Base-by-base conservation (phyloP, 2,797 vertebrate genomes). In the Linurgus olivaceus region DNA sequence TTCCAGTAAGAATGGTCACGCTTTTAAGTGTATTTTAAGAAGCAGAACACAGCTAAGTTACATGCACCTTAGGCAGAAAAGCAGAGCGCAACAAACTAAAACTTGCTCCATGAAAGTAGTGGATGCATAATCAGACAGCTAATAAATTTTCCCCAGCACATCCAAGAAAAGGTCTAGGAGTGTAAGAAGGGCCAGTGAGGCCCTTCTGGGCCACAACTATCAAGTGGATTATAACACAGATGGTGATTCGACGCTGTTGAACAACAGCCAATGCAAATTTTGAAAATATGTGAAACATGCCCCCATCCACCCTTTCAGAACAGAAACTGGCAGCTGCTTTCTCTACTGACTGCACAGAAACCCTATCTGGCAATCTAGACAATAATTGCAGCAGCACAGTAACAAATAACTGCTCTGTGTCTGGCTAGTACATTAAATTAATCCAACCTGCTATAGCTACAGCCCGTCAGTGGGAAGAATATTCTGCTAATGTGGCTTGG, bases 391-490 rank as follows among this genome's bases (percentile, higher is more conserved):
- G 90, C 67, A 85, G 92, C 74, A 57, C 65, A 88, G 88, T 76
- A 94, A 91, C 94, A 95, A 96, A 86, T 86, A 97, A 92, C 90
- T 91, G 76, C 85, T 94, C 88, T 84, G 86, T 96, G 92, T 95
- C 94, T 94, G 93, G 83, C 67, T 93, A 88, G 92, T 84, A 95
- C 90, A 82, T 96, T 92, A 96, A 95, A 96, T 94, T 94, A 95
- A 95, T 95, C 92, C 93, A 97, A 96, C 90, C 96, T 95, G 92
- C 93, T 93, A 85, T 5, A 92, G 88, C 90, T 89, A 65, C 79
- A 71, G 86, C 74, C 67, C 68, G 0, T 79, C 86, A 96, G 88
- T 75, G 74, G 91, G 90, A 95, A 93, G 95, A 95, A 93, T 84
- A 95, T 88, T 88, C 94, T 85, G 90, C 76, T 94, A 85, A 88